Percentiles rank a stretch among this genome's conserved stretches.
phyloP scores from a whole-genome alignment of 2,113 vertebrate species.

The Vanacampus margaritifer region DNA sequence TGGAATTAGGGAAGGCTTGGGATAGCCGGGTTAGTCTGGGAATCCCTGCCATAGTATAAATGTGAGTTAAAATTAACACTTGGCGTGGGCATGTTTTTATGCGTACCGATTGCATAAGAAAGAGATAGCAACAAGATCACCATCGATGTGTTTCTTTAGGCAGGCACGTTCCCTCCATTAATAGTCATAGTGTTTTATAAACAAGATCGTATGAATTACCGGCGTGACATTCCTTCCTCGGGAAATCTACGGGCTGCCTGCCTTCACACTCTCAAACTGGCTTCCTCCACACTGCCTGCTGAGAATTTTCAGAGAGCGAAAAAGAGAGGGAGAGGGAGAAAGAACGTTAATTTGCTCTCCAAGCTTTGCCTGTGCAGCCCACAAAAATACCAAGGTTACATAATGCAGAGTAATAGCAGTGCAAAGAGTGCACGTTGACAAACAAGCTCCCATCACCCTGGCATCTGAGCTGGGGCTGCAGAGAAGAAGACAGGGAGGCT shows the following conservation, averaged over 20 bases:
- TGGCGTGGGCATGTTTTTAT: background rate
- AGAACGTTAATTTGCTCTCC: conserved; percentile 27
- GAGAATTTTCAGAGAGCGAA: background rate
- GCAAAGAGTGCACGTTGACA: conserved; percentile 35
- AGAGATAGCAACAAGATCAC: background rate
- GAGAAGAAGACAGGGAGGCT: background rate
- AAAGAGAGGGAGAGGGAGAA: conserved; percentile 29
- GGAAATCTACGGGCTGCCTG: conserved; percentile 39
- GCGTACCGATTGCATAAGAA: background rate
- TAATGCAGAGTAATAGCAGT: conserved; percentile 47
- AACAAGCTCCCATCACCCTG: conserved; percentile 2
- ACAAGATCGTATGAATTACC: conserved; percentile 14
- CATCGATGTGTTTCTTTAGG: background rate
- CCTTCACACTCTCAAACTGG: conserved; percentile 39
- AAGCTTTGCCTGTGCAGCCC: conserved; percentile 19
- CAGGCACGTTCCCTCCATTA: background rate
- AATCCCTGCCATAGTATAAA: background rate
- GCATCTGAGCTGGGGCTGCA: conserved; percentile 5
- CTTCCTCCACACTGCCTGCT: conserved; percentile 46
- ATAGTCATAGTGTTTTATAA: conserved; percentile 9
- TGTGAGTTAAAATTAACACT: too few species aligned
- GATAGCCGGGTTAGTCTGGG: background rate
- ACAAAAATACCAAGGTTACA: conserved; percentile 46
- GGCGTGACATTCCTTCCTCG: conserved; percentile 27
- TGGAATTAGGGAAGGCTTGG: too few species aligned